phyloP scores from a whole-genome alignment of 2,797 vertebrate species.

The Chelidonichthys spinosus region DNA sequence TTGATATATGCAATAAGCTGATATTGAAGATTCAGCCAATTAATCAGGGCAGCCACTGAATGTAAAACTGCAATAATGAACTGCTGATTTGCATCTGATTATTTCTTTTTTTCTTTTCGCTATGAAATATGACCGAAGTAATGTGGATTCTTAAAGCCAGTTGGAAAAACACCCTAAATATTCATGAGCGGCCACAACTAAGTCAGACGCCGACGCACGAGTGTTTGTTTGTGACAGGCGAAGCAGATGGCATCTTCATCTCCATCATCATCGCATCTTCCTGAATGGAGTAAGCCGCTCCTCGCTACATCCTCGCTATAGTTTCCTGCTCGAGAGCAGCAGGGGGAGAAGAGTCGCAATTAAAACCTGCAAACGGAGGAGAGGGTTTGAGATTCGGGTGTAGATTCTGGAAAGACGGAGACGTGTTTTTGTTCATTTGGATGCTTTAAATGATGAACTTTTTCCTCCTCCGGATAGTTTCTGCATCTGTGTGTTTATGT shows the following conservation, averaged over 20 bases:
- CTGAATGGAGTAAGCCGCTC: conserved; percentile 18
- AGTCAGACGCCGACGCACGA: conserved; percentile 21
- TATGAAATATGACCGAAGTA: conserved; percentile 3
- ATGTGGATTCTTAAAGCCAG: not conserved
- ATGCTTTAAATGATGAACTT: conserved; percentile 23
- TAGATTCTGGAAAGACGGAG: not conserved
- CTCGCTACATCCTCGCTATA: conserved; percentile 14
- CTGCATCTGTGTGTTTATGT: conserved; percentile 24
- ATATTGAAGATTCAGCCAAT: conserved; percentile 40
- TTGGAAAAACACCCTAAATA: conserved; percentile 30
- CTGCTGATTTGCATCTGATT: conserved; percentile 36
- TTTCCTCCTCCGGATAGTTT: not conserved
- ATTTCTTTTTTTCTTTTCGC: not conserved
- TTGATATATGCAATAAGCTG: conserved; percentile 32
- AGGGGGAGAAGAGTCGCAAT: conserved; percentile 20
- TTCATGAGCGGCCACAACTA: conserved; percentile 32
- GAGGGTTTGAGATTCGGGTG: not conserved
- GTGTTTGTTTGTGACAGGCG: not conserved
- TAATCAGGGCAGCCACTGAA: conserved; percentile 45
- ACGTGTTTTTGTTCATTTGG: conserved; percentile 8
- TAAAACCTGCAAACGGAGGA: conserved; percentile 29
- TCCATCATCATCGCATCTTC: conserved; percentile 55
- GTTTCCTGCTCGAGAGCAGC: conserved; percentile 37
- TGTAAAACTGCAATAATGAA: conserved; percentile 42
- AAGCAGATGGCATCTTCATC: conserved; percentile 59